phyloP scores from a whole-genome alignment of 2,797 vertebrate genomes.

The Podarcis siculus region DNA sequence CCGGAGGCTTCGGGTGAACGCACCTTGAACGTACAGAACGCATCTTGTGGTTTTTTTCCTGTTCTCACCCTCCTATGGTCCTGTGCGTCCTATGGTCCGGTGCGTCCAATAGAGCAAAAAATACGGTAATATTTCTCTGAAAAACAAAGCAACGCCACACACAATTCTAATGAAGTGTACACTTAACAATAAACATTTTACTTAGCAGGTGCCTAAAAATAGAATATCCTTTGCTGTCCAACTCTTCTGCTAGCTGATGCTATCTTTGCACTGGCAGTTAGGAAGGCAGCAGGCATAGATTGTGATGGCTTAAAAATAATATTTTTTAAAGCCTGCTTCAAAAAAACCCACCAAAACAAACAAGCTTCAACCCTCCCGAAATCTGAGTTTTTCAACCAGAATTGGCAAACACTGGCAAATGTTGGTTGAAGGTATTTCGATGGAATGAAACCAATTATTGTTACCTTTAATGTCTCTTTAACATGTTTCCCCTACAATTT shows the following conservation, averaged over 20 bases:
- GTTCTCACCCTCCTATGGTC: too few relatives aligned
- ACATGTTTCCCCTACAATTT: neutral
- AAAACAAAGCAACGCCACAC: neutral
- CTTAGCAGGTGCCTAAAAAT: constrained; percentile 23
- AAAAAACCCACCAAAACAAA: too few relatives aligned
- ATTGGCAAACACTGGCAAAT: neutral
- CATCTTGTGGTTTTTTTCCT: too few relatives aligned
- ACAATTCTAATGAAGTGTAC: neutral
- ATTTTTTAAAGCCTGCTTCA: neutral
- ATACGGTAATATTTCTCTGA: constrained; percentile 7
- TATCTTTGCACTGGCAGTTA: neutral
- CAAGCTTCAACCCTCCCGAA: neutral
- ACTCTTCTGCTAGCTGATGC: neutral
- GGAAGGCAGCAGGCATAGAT: neutral
- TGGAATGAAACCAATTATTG: neutral
- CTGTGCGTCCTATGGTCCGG: too few relatives aligned
- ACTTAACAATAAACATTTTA: neutral
- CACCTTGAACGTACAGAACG: too few relatives aligned
- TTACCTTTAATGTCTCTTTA: neutral
- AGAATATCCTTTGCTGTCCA: neutral
- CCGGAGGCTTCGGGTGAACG: too few relatives aligned
- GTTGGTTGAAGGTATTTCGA: neutral
- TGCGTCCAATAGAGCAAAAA: too few relatives aligned
- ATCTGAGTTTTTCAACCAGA: neutral
- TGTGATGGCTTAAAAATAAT: neutral